phyloP scores from a whole-genome alignment of 2,797 vertebrate species.

The Eidolon dupreanum region DNA sequence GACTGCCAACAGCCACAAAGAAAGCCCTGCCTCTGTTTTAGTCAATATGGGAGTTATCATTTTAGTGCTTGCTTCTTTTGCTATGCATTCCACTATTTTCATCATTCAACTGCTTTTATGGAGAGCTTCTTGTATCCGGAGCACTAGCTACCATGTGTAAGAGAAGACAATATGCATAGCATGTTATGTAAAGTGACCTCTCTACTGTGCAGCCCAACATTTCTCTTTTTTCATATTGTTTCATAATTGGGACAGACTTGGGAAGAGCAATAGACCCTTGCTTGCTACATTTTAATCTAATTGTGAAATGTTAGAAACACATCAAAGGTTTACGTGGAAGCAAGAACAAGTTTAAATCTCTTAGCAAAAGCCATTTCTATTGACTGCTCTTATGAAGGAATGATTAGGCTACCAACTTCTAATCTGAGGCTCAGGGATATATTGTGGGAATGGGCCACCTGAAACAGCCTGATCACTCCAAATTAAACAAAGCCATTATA shows the following conservation, averaged over 20 bases:
- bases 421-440: not conserved
- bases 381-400: not conserved
- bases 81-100: not conserved
- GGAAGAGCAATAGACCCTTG: not conserved
- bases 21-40: not conserved
- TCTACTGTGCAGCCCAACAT: not conserved
- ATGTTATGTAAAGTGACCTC: too few relatives aligned
- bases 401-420: not conserved
- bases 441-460: not conserved
- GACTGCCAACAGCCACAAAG: not conserved
- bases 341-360: not conserved
- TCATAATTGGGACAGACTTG: not conserved
- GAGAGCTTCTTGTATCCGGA: not conserved
- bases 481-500: not conserved
- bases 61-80: not conserved
- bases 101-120: not conserved
- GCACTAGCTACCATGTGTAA: rapidly evolving
- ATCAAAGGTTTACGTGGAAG: not conserved
- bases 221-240: not conserved
- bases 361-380: not conserved
- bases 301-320: not conserved
- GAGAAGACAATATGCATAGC: not conserved
- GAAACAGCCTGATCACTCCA: not conserved
- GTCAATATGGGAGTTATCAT: not conserved
- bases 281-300: not conserved